These are phyloP conservation scores for Drosophila baimaii DNA, from an alignment of 1,140 invertebrate species.

Conservation along the genomic window DNA sequence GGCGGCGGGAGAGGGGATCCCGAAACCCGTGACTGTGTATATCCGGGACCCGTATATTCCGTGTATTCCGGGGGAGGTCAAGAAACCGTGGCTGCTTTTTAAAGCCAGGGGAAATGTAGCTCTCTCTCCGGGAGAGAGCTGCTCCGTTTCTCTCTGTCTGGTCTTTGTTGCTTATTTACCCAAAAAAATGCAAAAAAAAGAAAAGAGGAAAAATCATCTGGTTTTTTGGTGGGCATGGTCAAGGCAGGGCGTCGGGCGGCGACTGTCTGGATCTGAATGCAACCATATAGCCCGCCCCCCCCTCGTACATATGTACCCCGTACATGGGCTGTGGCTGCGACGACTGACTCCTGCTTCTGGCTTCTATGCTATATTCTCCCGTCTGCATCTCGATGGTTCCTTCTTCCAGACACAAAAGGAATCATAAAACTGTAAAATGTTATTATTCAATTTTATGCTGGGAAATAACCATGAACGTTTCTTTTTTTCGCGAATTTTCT, in stretches of 20 bases:
- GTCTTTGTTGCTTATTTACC: slow-evolving; percentile 63
- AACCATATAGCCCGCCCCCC: slow-evolving; percentile 20
- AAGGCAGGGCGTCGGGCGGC: slow-evolving; percentile 55
- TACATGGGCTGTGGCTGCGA: slow-evolving; percentile 64
- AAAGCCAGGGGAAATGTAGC: slow-evolving; percentile 45
- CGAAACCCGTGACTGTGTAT: slow-evolving; percentile 30
- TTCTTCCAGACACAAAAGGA: slow-evolving; percentile 68
- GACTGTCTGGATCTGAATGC: slow-evolving; percentile 51
- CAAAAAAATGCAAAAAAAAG: slow-evolving; percentile 14
- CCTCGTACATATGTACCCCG: slow-evolving; percentile 41
- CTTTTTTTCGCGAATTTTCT: slow-evolving; percentile 10
- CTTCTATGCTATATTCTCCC: slow-evolving; percentile 12
- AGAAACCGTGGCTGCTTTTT: slow-evolving; percentile 65
- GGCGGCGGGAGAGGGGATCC: background rate
- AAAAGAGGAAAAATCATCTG: slow-evolving; percentile 44
- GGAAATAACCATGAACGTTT: slow-evolving; percentile 37
- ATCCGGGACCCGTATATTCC: slow-evolving; percentile 35
- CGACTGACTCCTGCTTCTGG: slow-evolving; percentile 12
- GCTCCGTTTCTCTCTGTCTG: slow-evolving; percentile 19
- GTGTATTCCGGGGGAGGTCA: slow-evolving; percentile 70
- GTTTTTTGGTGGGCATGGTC: slow-evolving; percentile 75
- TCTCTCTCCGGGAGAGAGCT: slow-evolving; percentile 20
- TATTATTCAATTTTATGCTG: slow-evolving; percentile 73
- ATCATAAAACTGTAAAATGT: slow-evolving; percentile 78
- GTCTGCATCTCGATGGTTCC: slow-evolving; percentile 1